Evolutionary conservation across 2,113 vertebrate genomes (phyloP), one percentile per base, ranked within the genome.

Genomic region (Oreotragus oreotragus): DNA sequence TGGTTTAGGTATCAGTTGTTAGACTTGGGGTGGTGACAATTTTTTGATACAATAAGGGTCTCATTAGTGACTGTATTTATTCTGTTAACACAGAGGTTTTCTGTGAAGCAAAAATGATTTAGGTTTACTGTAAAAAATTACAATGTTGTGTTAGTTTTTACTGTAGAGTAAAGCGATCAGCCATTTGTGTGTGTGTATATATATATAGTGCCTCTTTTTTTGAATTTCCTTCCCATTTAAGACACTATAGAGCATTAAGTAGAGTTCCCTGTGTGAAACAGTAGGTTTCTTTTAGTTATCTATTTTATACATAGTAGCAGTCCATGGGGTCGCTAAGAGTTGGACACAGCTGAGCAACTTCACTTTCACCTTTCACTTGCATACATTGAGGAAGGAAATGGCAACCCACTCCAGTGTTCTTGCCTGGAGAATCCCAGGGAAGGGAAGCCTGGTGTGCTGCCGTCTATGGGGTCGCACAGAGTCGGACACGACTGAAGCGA

Each of bases 1-100:
- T 21, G 28, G 21, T 16, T 1, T 39, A 16, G n/a, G 10, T 2
- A 14, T 36, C 27, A 7, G 2, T 0, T 5, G 4, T 58, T 39
- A 85, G 43, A 58, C 28, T 45, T 27, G 0, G n/a, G 33, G 19
- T 12, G 14, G 36, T 57, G 11, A 66, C 45, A 15, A 28, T 14
- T 21, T 30, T 45, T 12, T 12, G 79, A 7, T 7, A 62, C 33
- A 23, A 33, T 36, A 15, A 73, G 36, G 36, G 10, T 47, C 45
- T 86, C 4, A 1, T 49, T 81, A 7, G 7, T 83, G 43, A n/a
- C 39, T 84, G 19, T 45, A 25, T 27, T 39, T 12, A 53, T 62
- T 16, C 51, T 11, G 1, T 10, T 66, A 30, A 25, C 33, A 13
- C 17, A 45, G 12, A 45, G 51, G 15, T 60, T 81, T 93, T 49